Conservation (phyloP, 2,113 vertebrate genomes). For the Steatornis caripensis region DNA sequence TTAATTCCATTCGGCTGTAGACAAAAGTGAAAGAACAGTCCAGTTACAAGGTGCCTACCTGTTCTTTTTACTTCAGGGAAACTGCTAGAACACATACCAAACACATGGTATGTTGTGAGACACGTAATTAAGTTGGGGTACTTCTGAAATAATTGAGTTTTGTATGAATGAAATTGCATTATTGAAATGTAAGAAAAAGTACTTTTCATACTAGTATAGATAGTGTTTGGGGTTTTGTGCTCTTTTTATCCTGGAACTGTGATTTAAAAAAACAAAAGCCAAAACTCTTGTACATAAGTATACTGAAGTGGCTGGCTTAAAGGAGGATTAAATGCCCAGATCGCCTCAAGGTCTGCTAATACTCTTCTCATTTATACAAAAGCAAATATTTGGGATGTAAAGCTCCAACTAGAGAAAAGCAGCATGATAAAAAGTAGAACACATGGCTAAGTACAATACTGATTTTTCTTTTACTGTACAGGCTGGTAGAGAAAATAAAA, state of each 20-base stretch:
- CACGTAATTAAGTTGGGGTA: not conserved
- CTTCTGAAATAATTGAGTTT: not conserved
- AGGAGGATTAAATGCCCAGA: constrained; percentile 14
- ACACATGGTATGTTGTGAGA: not conserved
- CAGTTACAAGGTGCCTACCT: not conserved
- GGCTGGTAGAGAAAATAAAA: constrained; percentile 75
- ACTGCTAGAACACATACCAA: not conserved
- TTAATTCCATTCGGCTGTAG: not conserved
- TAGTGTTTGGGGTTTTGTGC: not conserved
- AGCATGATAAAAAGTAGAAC: constrained; percentile 5
- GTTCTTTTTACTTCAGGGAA: not conserved
- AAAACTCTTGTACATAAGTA: not conserved
- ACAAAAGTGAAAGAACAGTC: not conserved
- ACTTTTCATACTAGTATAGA: not conserved
- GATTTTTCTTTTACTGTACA: constrained; percentile 69
- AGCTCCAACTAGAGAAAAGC: not conserved
- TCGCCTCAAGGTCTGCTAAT: constrained; percentile 5
- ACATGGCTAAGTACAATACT: constrained; percentile 14
- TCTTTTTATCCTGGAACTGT: not conserved
- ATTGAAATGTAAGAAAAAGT: not conserved
- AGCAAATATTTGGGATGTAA: constrained; percentile 21
- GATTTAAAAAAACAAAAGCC: not conserved
- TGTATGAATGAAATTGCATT: not conserved
- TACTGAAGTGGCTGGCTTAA: constrained; percentile 13
- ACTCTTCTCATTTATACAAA: not conserved